A percentile compares a stretch with the other conserved stretches of the same genome.
Evolutionary conservation across 2,113 vertebrate genomes (phyloP).

Genomic region (Ptilonorhynchus violaceus): DNA sequence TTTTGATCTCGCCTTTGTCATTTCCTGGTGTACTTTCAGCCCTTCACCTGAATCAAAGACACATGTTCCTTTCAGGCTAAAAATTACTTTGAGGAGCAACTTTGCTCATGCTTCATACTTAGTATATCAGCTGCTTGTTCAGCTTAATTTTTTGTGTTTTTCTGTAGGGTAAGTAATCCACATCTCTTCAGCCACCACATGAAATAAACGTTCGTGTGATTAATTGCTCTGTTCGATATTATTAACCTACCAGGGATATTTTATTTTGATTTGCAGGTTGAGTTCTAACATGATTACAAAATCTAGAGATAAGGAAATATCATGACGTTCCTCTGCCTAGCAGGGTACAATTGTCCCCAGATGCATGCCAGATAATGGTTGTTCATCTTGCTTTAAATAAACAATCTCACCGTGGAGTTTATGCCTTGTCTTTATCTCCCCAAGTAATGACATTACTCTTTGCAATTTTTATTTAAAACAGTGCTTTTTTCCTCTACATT

Average conservation of each 20-base stretch:
- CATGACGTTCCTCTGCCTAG: neutral
- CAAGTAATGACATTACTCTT: neutral
- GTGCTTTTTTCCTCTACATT: accelerated
- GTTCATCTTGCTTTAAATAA: neutral
- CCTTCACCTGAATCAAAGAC: slow-evolving; percentile 23
- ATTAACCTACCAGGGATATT: neutral
- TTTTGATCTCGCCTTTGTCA: slow-evolving; percentile 28
- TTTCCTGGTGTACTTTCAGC: slow-evolving; percentile 7
- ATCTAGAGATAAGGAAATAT: neutral
- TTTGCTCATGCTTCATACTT: neutral
- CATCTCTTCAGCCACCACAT: neutral
- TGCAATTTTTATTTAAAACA: neutral
- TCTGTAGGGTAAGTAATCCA: neutral
- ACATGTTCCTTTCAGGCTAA: neutral
- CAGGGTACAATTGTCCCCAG: neutral
- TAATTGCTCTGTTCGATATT: neutral
- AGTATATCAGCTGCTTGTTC: neutral
- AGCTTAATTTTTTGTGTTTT: neutral
- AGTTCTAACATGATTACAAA: neutral
- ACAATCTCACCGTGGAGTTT: neutral
- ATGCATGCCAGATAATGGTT: neutral
- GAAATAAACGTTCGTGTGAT: neutral
- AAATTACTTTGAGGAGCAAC: neutral
- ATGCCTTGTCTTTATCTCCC: neutral
- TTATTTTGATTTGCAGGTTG: neutral